phyloP scores from a whole-genome alignment of 2,888 invertebrate genomes.

The Drosophila algonquin region DNA sequence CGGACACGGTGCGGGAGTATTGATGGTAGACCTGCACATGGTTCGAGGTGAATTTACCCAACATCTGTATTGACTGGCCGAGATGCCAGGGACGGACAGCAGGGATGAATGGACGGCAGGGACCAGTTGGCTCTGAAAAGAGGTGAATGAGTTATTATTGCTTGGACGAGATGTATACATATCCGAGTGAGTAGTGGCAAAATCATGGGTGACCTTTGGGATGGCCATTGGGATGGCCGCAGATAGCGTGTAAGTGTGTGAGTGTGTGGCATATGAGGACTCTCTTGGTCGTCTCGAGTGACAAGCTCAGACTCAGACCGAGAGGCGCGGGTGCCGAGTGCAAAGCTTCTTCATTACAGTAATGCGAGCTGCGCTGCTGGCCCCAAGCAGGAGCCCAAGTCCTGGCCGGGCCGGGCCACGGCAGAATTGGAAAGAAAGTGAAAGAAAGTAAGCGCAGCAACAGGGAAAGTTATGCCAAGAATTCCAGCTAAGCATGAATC shows the following conservation, averaged over 20 bases:
- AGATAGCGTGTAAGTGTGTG: conserved; percentile 16
- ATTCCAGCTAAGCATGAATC: conserved; percentile 67
- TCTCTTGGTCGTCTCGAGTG: conserved; percentile 37
- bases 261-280: conserved; percentile 49
- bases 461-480: conserved; percentile 64
- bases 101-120: conserved; percentile 1
- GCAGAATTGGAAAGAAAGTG: conserved; percentile 42
- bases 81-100: conserved; percentile 15
- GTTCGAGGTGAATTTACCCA: conserved; percentile 82
- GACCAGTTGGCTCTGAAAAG: conserved; percentile 33
- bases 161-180: neutral
- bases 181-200: neutral
- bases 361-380: conserved; percentile 40
- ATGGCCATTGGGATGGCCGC: conserved; percentile 2
- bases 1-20: conserved; percentile 77
- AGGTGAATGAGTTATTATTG: conserved; percentile 15
- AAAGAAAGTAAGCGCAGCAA: conserved; percentile 62
- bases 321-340: neutral
- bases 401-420: conserved; percentile 17
- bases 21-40: conserved; percentile 82
- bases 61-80: conserved; percentile 63
- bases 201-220: conserved; percentile 15
- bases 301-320: conserved; percentile 18
- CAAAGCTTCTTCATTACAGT: conserved; percentile 49
- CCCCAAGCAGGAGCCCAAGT: conserved; percentile 10